Base-by-base conservation (phyloP, 2,888 invertebrate genomes). In the Omphaloscelis lunosa region DNA sequence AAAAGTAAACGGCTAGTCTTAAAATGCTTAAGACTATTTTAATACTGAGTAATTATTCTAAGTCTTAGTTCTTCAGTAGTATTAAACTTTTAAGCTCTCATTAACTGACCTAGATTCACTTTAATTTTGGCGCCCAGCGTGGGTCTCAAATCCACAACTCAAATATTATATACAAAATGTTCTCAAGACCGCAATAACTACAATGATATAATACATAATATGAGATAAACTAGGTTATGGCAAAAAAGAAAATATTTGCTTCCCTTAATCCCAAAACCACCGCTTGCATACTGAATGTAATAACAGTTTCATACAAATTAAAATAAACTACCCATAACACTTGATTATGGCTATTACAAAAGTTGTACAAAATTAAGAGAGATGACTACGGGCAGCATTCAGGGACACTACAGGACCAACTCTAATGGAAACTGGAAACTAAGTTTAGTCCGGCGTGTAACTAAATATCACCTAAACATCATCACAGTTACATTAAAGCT, bases 401-500 rank as follows among this genome's bases (percentile, higher is more conserved):
- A 63, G 82, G 81, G 79, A 83, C 83, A 86, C 81, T 82, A 66
- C 82, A 66, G 82, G 77, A 72, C 86, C 73, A 90, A 90, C 89
- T 89, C 72, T 89, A 90, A 89, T 91, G 87, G 79, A 85, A 89
- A 88, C 89, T 88, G 79, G 34, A 80, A 90, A 88, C 89, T 87
- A 88, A 90, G 85, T 91, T 88, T 73, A 72, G 68, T 72, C 51
- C 68, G 56, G 51, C 59, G 66, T 78, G 71, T 70, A 84, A 75
- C 80, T 85, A 87, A 89, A 88, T 84, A 81, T 86, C 84, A 86
- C 80, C 77, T 89, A 87, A 88, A 86, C 82, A 81, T 75, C 68
- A 75, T 77, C 69, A 66, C 20, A 59, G 80, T 75, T 80, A 80
- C 73, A 84, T 77, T 77, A 78, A 77, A 83, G 75, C 77, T 71